Base-by-base conservation (phyloP, 2,888 invertebrate species). In the Drosophila lutescens region DNA sequence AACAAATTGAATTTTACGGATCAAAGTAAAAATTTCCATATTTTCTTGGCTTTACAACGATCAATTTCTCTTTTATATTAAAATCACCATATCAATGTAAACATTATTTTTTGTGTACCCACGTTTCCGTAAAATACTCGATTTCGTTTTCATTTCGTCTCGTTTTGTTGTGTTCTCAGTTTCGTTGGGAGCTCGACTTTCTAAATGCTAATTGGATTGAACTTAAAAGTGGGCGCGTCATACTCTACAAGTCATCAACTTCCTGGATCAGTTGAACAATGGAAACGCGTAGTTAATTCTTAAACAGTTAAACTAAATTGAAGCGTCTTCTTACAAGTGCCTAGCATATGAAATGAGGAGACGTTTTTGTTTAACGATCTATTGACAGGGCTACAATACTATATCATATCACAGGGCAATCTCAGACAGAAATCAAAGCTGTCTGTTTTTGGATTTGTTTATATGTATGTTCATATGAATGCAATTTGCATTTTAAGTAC, bases 171-270 rank as follows among this genome's bases (percentile, higher is more conserved):
- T 61, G 44, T 68, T 68, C 69, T 69, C 57, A 17, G 15, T 51
- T 68, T 68, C 67, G 40, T 66, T 34, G 15, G 46, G 7, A 60
- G 46, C 44, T 38, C 30, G 41, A 56, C 70, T 71, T 71, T 71
- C 70, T 71, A 71, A 71, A 71, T 61, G 70, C 62, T 51, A 56
- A 71, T 56, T 36, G 46, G 17, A 54, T 26, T 32, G 36, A 38
- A 44, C 57, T 41, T 26, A 69, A 51, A 69, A 46, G 59, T 69
- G 47, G 59, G 53, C 70, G 41, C 71, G 69, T 49, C 59, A 58
- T 34, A n/a, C 34, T 44, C 32, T 15, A 56, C 44, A 36, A 32
- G 17, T 36, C 46, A 10, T 36, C 26, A 30, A 43, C 51, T 69
- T 69, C 71, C 71, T 69, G 62, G 54, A 59, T 15, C 4, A 26